Percentiles rank a stretch among this genome's conserved stretches.
phyloP scores from a whole-genome alignment of 2,113 vertebrate species.

The Paramisgurnus dabryanus region DNA sequence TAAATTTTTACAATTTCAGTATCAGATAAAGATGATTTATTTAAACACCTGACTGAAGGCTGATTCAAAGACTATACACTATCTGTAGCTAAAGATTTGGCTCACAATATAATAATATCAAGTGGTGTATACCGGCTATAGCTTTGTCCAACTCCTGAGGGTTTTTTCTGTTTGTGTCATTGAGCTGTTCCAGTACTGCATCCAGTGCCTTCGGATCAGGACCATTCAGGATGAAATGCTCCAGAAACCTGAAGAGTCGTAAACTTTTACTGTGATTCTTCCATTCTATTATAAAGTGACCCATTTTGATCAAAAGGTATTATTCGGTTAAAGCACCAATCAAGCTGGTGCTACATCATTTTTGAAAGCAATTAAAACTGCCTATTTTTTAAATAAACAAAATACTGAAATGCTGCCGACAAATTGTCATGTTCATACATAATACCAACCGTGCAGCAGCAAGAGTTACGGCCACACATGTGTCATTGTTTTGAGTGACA shows the following conservation, averaged over 20 bases:
- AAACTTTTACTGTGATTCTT: not conserved
- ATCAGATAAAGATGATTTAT: not conserved
- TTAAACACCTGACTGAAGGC: too few species aligned
- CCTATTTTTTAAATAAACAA: too few species aligned
- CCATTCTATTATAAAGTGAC: not conserved
- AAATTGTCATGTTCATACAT: not conserved
- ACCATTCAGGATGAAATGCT: slow-evolving; percentile 75
- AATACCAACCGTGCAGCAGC: slow-evolving; percentile 70
- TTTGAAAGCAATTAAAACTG: too few species aligned
- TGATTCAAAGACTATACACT: too few species aligned
- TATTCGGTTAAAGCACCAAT: too few species aligned
- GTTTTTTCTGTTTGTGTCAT: slow-evolving; percentile 66
- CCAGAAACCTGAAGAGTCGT: slow-evolving; percentile 64
- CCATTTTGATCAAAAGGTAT: not conserved
- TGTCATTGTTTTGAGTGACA: slow-evolving; percentile 75
- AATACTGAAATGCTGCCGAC: not conserved
- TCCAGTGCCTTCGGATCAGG: slow-evolving; percentile 67
- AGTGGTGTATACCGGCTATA: slow-evolving; percentile 60
- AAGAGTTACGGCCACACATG: slow-evolving; percentile 71
- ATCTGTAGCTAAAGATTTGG: not conserved
- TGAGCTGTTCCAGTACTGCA: slow-evolving; percentile 65
- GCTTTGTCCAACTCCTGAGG: slow-evolving; percentile 72
- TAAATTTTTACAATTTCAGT: not conserved
- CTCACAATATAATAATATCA: slow-evolving; percentile 1
- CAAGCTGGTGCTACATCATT: too few species aligned